A percentile compares a stretch with the other conserved stretches of the same genome.
Conservation (phyloP, 2,113 vertebrate genomes). For the Anhinga rufa region DNA sequence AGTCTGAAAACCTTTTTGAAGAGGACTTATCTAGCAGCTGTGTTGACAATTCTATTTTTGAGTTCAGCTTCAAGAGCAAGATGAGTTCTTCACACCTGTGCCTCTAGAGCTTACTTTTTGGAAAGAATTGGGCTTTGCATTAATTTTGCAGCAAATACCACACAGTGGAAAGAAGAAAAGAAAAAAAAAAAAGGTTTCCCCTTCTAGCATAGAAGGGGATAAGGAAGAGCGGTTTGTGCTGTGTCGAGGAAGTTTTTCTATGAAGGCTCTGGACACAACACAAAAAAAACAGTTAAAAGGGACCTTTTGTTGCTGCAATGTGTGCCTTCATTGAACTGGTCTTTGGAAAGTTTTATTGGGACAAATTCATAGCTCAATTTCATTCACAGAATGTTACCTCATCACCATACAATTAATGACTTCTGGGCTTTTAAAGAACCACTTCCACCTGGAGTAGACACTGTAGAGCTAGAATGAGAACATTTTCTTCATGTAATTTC, state of each 20-base stretch:
- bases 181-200: background rate
- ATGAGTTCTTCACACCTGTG: constrained; percentile 51
- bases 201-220: background rate
- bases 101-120: constrained; percentile 29
- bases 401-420: background rate
- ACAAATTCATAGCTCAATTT: background rate
- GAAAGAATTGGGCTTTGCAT: constrained; percentile 1
- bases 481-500: background rate
- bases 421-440: background rate
- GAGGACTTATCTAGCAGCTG: constrained; percentile 48
- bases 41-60: constrained; percentile 51
- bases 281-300: background rate
- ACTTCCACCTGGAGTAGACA: background rate
- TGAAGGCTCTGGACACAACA: background rate
- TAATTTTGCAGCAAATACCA: constrained; percentile 2
- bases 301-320: background rate
- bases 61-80: constrained; percentile 25
- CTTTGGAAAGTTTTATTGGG: background rate
- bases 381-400: background rate
- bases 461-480: background rate
- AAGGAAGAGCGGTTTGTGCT: background rate
- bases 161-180: background rate
- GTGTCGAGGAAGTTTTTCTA: background rate
- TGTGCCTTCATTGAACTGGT: background rate
- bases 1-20: constrained; percentile 22